Percentiles rank a stretch among this genome's conserved stretches.
Evolutionary conservation across 2,888 invertebrate species (phyloP).

Genomic region (Schizaphis graminum): DNA sequence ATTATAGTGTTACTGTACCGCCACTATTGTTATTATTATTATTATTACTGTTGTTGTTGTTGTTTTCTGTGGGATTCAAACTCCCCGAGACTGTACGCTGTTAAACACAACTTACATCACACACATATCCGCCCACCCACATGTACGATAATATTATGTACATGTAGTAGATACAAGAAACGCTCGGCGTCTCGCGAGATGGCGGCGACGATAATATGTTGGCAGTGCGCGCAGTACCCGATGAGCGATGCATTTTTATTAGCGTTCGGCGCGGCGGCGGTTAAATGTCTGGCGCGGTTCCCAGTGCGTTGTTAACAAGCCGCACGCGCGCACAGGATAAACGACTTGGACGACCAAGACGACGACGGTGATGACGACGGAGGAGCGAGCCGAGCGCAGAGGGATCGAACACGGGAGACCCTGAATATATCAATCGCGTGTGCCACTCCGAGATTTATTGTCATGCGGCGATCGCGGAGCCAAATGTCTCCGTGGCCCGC

Average conservation of each 20-base stretch:
- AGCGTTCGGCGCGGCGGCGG: neutral
- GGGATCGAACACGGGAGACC: slow-evolving; percentile 33
- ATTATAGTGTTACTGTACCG: neutral
- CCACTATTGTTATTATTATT: neutral
- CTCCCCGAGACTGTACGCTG: neutral
- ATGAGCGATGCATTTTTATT: slow-evolving; percentile 33
- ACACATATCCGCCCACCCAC: neutral
- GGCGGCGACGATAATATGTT: neutral
- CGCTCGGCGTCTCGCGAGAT: neutral
- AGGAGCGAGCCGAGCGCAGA: neutral
- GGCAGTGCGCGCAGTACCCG: neutral
- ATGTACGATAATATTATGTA: neutral
- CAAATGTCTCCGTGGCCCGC: neutral
- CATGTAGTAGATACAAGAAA: neutral
- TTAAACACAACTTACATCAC: slow-evolving; percentile 3
- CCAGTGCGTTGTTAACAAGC: slow-evolving; percentile 28
- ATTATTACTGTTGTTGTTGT: neutral
- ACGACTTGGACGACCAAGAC: neutral
- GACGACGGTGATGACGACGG: neutral
- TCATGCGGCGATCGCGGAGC: neutral
- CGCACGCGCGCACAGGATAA: neutral
- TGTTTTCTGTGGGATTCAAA: neutral
- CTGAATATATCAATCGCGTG: slow-evolving; percentile 15
- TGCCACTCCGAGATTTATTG: neutral
- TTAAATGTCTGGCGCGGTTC: neutral